phyloP scores from a whole-genome alignment of 2,888 invertebrate species.

The Gymnoscelis rufifasciata region DNA sequence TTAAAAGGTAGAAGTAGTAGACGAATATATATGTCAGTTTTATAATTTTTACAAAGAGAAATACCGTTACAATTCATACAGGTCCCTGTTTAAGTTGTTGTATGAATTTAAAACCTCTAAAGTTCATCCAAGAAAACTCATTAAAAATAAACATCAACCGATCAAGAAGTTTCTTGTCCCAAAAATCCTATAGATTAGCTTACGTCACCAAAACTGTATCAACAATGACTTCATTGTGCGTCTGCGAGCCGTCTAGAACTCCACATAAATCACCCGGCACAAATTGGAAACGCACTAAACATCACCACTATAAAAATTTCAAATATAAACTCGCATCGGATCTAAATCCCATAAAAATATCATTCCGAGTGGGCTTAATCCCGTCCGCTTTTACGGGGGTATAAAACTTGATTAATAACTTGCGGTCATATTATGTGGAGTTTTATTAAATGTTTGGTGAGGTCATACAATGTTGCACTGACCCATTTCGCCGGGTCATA shows the following conservation, averaged over 20 bases:
- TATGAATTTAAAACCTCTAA: no score
- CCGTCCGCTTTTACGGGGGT: conserved; percentile 69
- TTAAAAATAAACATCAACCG: conserved; percentile 1
- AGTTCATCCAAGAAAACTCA: background rate
- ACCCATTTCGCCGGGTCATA: conserved; percentile 63
- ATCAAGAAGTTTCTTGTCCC: conserved; percentile 13
- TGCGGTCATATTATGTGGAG: conserved; percentile 30
- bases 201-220: conserved; percentile 19
- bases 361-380: conserved; percentile 71
- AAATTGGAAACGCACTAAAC: conserved; percentile 68
- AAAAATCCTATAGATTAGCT: conserved; percentile 20
- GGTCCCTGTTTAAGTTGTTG: no score
- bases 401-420: conserved; percentile 75
- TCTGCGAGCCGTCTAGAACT: conserved; percentile 63
- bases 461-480: conserved; percentile 69
- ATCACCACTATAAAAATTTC: conserved; percentile 60
- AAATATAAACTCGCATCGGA: conserved; percentile 73
- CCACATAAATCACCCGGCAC: conserved; percentile 66
- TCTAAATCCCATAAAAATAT: conserved; percentile 77
- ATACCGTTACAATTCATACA: no score
- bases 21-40: no score
- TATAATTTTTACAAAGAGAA: no score
- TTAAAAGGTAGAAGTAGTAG: no score
- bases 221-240: conserved; percentile 31
- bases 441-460: conserved; percentile 33